A percentile compares a stretch with the other conserved stretches of the same genome.
phyloP scores from a whole-genome alignment of 2,797 vertebrate species.

The Passerculus sandwichensis region DNA sequence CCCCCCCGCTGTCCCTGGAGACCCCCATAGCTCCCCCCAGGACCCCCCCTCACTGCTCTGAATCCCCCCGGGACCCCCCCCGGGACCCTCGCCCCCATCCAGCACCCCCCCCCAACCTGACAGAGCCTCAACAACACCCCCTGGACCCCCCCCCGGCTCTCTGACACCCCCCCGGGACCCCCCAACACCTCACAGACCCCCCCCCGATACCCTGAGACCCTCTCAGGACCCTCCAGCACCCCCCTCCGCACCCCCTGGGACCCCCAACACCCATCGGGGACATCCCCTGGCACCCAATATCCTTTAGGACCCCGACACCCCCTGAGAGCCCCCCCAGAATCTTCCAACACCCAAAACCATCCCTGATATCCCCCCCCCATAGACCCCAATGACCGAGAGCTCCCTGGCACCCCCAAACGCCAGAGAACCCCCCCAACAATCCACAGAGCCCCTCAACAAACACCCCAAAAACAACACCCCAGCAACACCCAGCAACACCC shows the following conservation, averaged over 20 bases:
- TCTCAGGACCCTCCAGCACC: background rate
- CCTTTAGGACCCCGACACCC: no score
- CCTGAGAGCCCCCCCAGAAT: background rate
- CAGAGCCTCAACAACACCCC: background rate
- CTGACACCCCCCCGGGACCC: no score
- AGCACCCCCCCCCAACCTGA: background rate
- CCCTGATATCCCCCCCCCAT: background rate
- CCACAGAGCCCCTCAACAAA: background rate
- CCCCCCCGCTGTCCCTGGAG: background rate
- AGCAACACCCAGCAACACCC: background rate
- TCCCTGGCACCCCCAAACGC: background rate
- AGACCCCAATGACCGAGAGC: background rate
- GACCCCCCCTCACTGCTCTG: background rate
- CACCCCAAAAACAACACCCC: no score
- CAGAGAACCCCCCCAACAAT: background rate
- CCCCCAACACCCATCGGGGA: background rate
- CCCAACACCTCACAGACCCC: background rate
- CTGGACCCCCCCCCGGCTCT: no score
- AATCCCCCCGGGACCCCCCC: background rate
- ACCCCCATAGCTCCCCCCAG: background rate
- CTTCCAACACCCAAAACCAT: background rate
- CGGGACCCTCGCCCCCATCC: background rate
- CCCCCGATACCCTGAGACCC: background rate
- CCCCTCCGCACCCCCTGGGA: background rate
- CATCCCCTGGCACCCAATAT: no score